These are phyloP conservation scores for Ctenopoma multispine DNA, from an alignment of 2,797 vertebrate genomes.

Conservation along the genomic window DNA sequence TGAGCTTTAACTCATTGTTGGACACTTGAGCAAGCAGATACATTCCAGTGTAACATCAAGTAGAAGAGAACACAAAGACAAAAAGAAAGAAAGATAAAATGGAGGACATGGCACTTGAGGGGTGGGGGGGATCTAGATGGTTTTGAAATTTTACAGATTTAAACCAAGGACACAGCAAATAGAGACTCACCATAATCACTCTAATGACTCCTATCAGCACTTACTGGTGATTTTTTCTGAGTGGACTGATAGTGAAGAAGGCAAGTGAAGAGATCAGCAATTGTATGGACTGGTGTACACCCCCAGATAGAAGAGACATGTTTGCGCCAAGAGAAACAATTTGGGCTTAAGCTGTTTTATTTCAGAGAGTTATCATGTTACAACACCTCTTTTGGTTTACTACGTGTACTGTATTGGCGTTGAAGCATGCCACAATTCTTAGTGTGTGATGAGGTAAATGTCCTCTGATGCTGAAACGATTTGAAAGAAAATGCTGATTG, in stretches of 20 bases:
- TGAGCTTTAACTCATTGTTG: conserved; percentile 10
- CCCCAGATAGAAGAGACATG: conserved; percentile 21
- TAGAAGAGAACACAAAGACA: conserved; percentile 1
- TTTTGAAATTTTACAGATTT: conserved; percentile 52
- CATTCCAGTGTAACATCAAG: conserved; percentile 3
- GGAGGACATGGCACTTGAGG: conserved; percentile 14
- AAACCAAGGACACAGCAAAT: conserved; percentile 27
- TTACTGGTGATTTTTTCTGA: conserved; percentile 44
- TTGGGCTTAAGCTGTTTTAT: conserved; percentile 14
- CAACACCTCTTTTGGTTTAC: conserved; percentile 13
- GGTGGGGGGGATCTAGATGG: conserved; percentile 21
- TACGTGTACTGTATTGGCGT: neutral
- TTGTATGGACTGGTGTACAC: conserved; percentile 22
- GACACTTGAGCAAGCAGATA: conserved; percentile 14
- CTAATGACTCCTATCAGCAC: conserved; percentile 26
- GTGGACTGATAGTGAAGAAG: conserved; percentile 34
- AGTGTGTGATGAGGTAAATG: neutral
- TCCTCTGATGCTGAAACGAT: neutral
- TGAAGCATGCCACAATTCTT: neutral
- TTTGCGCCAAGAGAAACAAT: conserved; percentile 23
- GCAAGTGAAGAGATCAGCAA: conserved; percentile 21
- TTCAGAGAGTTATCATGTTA: conserved; percentile 2
- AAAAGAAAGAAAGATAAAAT: conserved; percentile 36
- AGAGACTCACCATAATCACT: conserved; percentile 34
- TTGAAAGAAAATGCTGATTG: conserved; percentile 1